These are phyloP conservation scores for Apantesis nais DNA, from an alignment of 2,888 invertebrate species.

Conservation along the genomic window DNA sequence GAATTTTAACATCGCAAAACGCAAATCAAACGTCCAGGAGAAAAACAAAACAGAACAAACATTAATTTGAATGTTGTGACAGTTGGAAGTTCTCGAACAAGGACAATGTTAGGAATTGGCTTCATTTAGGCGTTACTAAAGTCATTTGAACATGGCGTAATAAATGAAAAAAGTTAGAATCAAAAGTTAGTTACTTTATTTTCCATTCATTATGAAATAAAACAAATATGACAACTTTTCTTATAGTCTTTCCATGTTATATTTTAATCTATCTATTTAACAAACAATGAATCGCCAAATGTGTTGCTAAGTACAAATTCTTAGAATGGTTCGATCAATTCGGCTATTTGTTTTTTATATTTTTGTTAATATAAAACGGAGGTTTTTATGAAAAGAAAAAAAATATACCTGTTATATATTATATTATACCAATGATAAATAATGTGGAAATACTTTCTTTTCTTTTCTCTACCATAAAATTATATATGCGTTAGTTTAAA, in stretches of 20 bases:
- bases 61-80: conserved; percentile 83
- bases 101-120: conserved; percentile 82
- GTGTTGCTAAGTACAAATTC: not conserved
- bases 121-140: conserved; percentile 77
- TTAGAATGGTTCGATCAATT: not conserved
- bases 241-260: conserved; percentile 56
- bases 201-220: conserved; percentile 83
- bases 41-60: conserved; percentile 83
- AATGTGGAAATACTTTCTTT: too few relatives aligned
- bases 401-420: too few relatives aligned
- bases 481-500: too few relatives aligned
- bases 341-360: not conserved
- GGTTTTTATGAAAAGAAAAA: not conserved
- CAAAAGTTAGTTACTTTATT: conserved; percentile 81
- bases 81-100: conserved; percentile 79
- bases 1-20: conserved; percentile 65
- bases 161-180: conserved; percentile 85
- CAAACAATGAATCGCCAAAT: not conserved
- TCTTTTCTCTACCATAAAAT: too few relatives aligned
- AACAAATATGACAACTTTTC: conserved; percentile 64
- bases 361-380: not conserved
- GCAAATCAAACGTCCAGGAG: conserved; percentile 73
- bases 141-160: conserved; percentile 81
- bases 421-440: too few relatives aligned
- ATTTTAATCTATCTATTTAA: conserved; percentile 40